These are phyloP conservation scores for Prietella phreatophila DNA, from an alignment of 2,113 vertebrate genomes.

Conservation along the genomic window DNA sequence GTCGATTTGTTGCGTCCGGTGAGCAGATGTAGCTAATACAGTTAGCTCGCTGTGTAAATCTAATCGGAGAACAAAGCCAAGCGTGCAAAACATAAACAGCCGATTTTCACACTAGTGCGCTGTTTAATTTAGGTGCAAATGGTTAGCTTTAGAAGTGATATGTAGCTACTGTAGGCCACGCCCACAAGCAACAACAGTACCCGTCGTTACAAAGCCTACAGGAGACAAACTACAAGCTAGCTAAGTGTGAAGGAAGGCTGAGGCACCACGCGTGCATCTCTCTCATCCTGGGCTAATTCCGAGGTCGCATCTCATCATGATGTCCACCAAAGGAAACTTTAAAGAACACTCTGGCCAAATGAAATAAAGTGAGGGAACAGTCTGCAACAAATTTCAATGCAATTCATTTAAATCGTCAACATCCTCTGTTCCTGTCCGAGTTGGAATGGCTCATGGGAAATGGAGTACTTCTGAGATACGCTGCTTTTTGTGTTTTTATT, in stretches of 20 bases:
- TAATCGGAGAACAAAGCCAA: neutral
- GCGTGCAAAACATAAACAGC: neutral
- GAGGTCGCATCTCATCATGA: too few relatives aligned
- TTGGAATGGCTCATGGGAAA: neutral
- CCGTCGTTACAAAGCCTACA: neutral
- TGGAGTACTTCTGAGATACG: neutral
- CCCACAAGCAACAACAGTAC: neutral
- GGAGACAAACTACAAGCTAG: neutral
- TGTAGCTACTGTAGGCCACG: neutral
- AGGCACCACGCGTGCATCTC: neutral
- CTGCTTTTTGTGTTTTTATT: neutral
- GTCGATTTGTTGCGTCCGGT: too few relatives aligned
- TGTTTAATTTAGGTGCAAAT: neutral
- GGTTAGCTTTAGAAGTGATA: neutral
- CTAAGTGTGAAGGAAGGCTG: neutral
- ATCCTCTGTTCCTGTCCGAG: neutral
- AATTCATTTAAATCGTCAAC: too few relatives aligned
- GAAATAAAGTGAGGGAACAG: neutral
- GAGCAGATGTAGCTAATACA: too few relatives aligned
- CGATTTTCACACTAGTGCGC: neutral
- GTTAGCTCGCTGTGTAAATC: too few relatives aligned
- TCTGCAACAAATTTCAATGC: neutral
- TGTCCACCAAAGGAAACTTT: neutral
- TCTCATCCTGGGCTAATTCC: too few relatives aligned
- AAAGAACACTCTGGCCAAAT: neutral